phyloP scores from a whole-genome alignment of 2,113 vertebrate species.

The Calidris pygmaea region DNA sequence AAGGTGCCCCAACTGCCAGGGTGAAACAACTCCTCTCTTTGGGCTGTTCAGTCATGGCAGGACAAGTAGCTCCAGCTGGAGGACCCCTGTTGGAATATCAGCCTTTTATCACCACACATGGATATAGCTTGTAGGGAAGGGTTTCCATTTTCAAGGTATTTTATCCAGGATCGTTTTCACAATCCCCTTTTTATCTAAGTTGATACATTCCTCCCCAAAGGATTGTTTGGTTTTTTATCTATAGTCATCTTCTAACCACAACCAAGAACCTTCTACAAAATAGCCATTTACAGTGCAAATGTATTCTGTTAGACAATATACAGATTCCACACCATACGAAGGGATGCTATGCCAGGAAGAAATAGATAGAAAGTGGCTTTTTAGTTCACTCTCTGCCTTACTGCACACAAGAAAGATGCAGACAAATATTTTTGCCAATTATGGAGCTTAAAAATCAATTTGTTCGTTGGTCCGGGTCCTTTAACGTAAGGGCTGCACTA shows the following conservation, averaged over 20 bases:
- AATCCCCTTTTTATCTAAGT: neutral
- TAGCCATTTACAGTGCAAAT: neutral
- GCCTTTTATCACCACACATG: rapidly evolving
- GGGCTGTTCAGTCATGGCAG: rapidly evolving
- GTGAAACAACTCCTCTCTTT: too few relatives aligned
- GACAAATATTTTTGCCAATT: neutral
- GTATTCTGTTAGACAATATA: neutral
- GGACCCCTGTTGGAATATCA: too few relatives aligned
- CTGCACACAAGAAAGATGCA: too few relatives aligned
- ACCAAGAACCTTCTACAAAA: neutral
- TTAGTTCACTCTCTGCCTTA: neutral
- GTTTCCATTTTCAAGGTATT: neutral
- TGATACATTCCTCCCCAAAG: neutral
- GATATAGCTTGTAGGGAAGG: rapidly evolving
- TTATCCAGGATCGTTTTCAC: neutral
- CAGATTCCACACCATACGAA: neutral
- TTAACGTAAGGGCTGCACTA: too few relatives aligned
- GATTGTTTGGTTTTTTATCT: neutral
- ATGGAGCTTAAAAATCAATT: neutral
- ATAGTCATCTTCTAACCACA: neutral
- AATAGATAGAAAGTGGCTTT: neutral
- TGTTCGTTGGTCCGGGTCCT: neutral
- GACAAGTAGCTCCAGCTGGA: neutral
- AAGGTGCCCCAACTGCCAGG: neutral
- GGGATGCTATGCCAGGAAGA: neutral